Percentiles rank a stretch among this genome's conserved stretches.
Conservation (phyloP, 2,888 invertebrate genomes). For the Caenorhabditis sulstoni region DNA sequence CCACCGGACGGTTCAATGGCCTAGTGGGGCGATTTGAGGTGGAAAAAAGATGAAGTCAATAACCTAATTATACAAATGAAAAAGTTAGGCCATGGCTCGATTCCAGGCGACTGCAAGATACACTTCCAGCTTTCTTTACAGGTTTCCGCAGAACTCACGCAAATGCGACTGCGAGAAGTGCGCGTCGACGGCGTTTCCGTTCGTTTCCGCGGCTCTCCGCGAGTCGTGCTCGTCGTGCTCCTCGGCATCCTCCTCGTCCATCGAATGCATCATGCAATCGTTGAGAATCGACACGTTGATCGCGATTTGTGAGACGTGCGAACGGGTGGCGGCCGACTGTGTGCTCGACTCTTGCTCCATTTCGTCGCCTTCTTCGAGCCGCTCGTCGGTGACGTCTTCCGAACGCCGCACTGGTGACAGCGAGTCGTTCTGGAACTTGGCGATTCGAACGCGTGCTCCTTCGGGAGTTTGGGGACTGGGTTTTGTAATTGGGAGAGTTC, state of each 20-base stretch:
- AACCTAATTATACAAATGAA: too few relatives aligned
- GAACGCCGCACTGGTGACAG: conserved; percentile 47
- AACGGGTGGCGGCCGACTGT: conserved; percentile 29
- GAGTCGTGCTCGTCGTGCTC: conserved; percentile 8
- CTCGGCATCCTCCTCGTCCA: conserved; percentile 35
- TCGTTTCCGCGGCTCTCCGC: not conserved
- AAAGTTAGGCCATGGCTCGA: too few relatives aligned
- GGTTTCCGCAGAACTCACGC: conserved; percentile 31
- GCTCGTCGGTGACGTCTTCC: conserved; percentile 27
- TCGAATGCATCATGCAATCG: conserved; percentile 61
- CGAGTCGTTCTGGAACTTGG: conserved; percentile 50
- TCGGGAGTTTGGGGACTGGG: too few relatives aligned
- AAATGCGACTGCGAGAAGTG: conserved; percentile 30
- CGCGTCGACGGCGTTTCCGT: not conserved
- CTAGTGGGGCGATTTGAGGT: too few relatives aligned
- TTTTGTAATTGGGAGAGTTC: too few relatives aligned
- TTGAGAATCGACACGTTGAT: conserved; percentile 57
- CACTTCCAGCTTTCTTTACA: not conserved
- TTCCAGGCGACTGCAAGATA: too few relatives aligned
- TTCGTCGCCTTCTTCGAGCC: conserved; percentile 4
- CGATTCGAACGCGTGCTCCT: too few relatives aligned
- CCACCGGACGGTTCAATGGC: too few relatives aligned
- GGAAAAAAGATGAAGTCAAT: too few relatives aligned
- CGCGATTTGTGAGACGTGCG: conserved; percentile 49
- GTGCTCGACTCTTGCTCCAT: conserved; percentile 3